Evolutionary conservation across 2,888 invertebrate genomes (phyloP).

Genomic region (Griposia aprilina): DNA sequence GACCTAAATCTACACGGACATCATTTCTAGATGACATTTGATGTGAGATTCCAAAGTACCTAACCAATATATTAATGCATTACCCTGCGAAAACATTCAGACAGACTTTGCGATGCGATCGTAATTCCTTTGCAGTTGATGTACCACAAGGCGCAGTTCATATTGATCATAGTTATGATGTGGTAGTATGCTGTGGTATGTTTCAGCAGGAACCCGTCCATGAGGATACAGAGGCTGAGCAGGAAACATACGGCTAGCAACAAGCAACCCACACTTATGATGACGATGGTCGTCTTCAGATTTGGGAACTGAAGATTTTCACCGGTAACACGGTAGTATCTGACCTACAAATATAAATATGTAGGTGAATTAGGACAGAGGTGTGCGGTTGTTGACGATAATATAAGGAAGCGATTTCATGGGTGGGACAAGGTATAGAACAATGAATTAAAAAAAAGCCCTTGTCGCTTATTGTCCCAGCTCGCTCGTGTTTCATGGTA

Average conservation of each 20-base stretch:
- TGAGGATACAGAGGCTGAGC: slow-evolving; percentile 90
- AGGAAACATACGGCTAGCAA: slow-evolving; percentile 91
- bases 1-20: not conserved
- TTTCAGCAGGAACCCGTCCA: slow-evolving; percentile 92
- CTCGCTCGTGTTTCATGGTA: not conserved
- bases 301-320: slow-evolving; percentile 91
- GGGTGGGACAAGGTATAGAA: not conserved
- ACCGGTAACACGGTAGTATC: slow-evolving; percentile 90
- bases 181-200: slow-evolving; percentile 92
- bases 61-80: slow-evolving; percentile 18
- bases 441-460: not conserved
- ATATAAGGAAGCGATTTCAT: no score
- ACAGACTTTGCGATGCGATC: slow-evolving; percentile 91
- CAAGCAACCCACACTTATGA: slow-evolving; percentile 92
- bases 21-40: not conserved
- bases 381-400: not conserved
- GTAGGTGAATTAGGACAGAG: not conserved
- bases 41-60: not conserved
- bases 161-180: slow-evolving; percentile 93
- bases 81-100: slow-evolving; percentile 89
- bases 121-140: slow-evolving; percentile 93
- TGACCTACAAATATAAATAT: slow-evolving; percentile 78
- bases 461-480: not conserved
- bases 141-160: slow-evolving; percentile 93
- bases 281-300: slow-evolving; percentile 90